Conservation (phyloP, 2,888 invertebrate genomes). For the Erebia ligea region DNA sequence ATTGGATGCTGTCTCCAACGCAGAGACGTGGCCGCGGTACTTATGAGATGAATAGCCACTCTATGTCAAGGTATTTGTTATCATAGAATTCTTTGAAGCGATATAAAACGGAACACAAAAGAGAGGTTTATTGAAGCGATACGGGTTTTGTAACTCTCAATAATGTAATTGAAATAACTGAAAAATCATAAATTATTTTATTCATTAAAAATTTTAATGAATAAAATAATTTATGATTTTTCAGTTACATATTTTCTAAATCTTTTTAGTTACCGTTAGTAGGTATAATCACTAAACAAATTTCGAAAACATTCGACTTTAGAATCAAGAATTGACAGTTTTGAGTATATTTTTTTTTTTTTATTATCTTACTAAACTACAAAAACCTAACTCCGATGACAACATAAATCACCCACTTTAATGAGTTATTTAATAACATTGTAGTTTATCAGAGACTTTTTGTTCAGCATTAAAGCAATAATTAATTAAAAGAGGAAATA, state of each 20-base stretch:
- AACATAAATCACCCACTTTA: neutral
- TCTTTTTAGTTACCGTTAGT: neutral
- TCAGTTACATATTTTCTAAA: neutral
- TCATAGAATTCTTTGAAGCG: slow-evolving; percentile 38
- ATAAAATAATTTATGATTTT: too few relatives aligned
- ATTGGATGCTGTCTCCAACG: slow-evolving; percentile 28
- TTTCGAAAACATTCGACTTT: neutral
- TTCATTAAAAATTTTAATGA: neutral
- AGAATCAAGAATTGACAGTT: neutral
- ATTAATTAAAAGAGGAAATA: slow-evolving; percentile 35
- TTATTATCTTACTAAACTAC: neutral
- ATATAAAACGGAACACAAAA: slow-evolving; percentile 30
- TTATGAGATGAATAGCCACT: slow-evolving; percentile 46
- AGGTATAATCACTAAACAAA: neutral
- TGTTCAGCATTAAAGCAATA: slow-evolving; percentile 23
- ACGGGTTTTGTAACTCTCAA: slow-evolving; percentile 21
- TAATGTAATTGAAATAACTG: slow-evolving; percentile 24
- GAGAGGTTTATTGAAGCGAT: slow-evolving; percentile 22
- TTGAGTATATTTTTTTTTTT: neutral
- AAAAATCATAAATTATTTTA: neutral
- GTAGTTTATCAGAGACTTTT: neutral
- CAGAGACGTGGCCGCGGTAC: slow-evolving; percentile 33
- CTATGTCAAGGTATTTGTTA: slow-evolving; percentile 43
- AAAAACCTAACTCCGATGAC: neutral
- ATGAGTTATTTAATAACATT: slow-evolving; percentile 1